Evolutionary conservation across 2,113 vertebrate species (phyloP).

Genomic region (Chionodraco myersi): DNA sequence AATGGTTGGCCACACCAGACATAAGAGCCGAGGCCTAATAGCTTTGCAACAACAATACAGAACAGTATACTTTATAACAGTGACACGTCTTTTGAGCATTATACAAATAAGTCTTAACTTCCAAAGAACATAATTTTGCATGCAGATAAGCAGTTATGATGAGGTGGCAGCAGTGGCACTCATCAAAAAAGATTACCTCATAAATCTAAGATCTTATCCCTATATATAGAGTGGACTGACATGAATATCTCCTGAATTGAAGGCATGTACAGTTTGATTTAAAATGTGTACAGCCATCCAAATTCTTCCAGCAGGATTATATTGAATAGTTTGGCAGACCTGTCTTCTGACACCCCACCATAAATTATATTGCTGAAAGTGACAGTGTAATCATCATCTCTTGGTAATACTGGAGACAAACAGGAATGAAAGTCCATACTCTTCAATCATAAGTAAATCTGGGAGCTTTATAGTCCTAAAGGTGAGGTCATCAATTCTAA

Average conservation of each 20-base stretch:
- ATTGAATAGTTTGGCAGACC: constrained; percentile 45
- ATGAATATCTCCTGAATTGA: constrained; percentile 65
- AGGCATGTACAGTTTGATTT: constrained; percentile 63
- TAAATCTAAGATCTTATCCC: not conserved
- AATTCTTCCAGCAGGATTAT: constrained; percentile 46
- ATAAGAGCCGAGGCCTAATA: not conserved
- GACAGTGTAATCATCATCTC: constrained; percentile 59
- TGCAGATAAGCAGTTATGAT: not conserved
- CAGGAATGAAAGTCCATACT: constrained; percentile 22
- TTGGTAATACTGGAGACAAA: constrained; percentile 14
- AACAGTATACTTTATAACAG: not conserved
- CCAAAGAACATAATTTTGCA: not conserved
- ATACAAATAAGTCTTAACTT: not conserved
- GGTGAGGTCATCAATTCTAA: not conserved
- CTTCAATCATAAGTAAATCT: constrained; percentile 11
- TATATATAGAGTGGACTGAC: constrained; percentile 40
- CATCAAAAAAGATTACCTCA: not conserved
- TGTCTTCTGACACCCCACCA: constrained; percentile 30
- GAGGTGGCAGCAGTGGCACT: not conserved
- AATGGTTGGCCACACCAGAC: not conserved
- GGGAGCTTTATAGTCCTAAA: not conserved
- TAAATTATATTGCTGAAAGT: constrained; percentile 47
- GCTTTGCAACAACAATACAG: not conserved
- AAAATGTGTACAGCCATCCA: constrained; percentile 40
- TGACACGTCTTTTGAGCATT: not conserved